Evolutionary conservation across 2,888 invertebrate genomes (phyloP), one percentile per base, ranked within the genome.

Genomic region (Odontomyia ornata): DNA sequence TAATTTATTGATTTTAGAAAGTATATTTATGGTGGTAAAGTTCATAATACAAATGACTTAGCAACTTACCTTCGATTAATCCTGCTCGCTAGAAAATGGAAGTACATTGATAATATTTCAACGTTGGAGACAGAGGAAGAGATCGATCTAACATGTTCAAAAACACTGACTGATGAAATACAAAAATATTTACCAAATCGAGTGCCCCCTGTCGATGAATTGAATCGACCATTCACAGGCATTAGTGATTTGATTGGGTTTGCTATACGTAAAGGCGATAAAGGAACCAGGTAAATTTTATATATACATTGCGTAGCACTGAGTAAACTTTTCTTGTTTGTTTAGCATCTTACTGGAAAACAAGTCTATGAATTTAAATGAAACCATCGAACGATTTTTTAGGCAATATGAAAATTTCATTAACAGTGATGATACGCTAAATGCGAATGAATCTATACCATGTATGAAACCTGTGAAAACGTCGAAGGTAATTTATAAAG

Each of bases 201-300:
- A 36, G 36, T 36, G 7, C 65, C 65, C n/a, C 30, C 30, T 13
- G 65, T 21, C 9, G 43, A 65, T 43, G 21, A 65, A 15, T 30
- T 65, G n/a, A 65, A 65, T 36, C 65, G n/a, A 36, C 30, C 36
- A 30, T 65, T 65, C 36, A 21, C 21, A 9, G 36, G 65, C 30
- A 65, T 65, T 5, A 36, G 65, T 36, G 65, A 65, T 65, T n/a
- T 65, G 5, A 18, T 65, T 30, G 65, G 23, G 15, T 65, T 65
- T 36, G 65, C 65, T 2, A 65, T 65, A 2, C 65, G 30, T 18
- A 65, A 36, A 7, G 65, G 65, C 9, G 11, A 65, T 18, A n/a
- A 36, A 4, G 65, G 65, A 36, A 65, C 65, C 21, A 65, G 43
- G 65, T 36, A 65, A 5, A 21, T n/a, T 36, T 28, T 1, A 11